Base-by-base conservation (phyloP, 2,113 vertebrate species). In the Myotis davidii region DNA sequence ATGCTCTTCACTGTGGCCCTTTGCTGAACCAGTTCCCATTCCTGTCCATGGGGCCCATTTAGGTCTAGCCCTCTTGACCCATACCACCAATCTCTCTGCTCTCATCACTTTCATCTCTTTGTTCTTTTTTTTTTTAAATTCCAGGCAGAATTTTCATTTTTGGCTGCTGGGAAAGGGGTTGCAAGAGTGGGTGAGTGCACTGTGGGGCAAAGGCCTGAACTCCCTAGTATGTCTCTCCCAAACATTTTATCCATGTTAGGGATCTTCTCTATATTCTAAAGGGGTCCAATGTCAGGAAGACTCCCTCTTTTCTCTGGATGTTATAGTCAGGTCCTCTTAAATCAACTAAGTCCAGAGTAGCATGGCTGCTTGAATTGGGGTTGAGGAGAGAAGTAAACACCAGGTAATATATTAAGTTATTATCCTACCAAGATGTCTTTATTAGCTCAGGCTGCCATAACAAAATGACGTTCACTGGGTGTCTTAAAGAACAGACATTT, bases 251-350 rank as follows among this genome's bases (percentile, higher is more conserved):
- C 48, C 34, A 39, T 32, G 8, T 25, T 64, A 69, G n/a, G 23
- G 34, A 11, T 54, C 4, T 37, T 90, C 1, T 56, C 23, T 69
- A 39, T 17, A 50, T 65, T 65, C 5, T 54, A 82, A 73, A 32
- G 48, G 11, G 12, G 83, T 34, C 4, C 70, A 77, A 83, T 54
- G 9, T 21, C 69, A 64, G 29, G 6, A 25, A 72, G 48, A 50
- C 52, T 37, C 5, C 32, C 17, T 50, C 16, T 96, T 91, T 70
- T n/a, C 61, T 93, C 69, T 90, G 25, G 67, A 90, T 72, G 90
- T 17, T 54, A 39, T 0, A 82, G 74, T 70, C 25, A 72, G 16
- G 65, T 67, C 13, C 27, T 72, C 17, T 90, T 54, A 77, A 83
- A 48, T 77, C 16, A 83, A 3, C 18, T 92, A 42, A 29, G 25